Evolutionary conservation across 2,797 vertebrate genomes (phyloP).

Genomic region (Sebastes vulpes): DNA sequence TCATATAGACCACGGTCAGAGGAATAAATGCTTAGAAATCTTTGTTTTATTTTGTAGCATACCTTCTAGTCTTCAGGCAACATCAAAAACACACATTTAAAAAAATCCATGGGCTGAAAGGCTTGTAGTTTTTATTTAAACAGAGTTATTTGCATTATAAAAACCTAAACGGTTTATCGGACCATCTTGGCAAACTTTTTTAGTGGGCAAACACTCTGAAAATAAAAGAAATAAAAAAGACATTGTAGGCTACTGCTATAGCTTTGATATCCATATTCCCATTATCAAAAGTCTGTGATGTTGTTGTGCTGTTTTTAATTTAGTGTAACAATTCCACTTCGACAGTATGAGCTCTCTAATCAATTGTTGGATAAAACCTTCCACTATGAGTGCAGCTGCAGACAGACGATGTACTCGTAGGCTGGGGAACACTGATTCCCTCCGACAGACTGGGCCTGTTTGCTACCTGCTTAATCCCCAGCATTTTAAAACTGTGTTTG

Average conservation of each 20-base stretch:
- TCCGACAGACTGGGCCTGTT: conserved; percentile 79
- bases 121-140: neutral
- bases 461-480: conserved; percentile 85
- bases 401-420: conserved; percentile 58
- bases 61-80: neutral
- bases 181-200: conserved; percentile 17
- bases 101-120: neutral
- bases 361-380: conserved; percentile 62
- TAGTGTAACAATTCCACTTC: conserved; percentile 41
- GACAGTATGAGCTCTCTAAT: conserved; percentile 67
- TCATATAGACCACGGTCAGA: neutral
- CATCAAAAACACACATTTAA: neutral
- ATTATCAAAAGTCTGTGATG: conserved; percentile 19
- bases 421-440: conserved; percentile 77
- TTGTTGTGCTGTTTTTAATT: conserved; percentile 5
- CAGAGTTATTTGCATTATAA: neutral
- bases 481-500: conserved; percentile 86
- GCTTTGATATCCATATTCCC: conserved; percentile 6
- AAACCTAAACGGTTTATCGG: neutral
- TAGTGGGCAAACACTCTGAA: conserved; percentile 7
- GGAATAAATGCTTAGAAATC: neutral
- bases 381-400: conserved; percentile 42
- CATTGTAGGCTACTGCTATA: neutral
- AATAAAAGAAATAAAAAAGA: conserved; percentile 7
- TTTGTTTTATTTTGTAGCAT: neutral